Conservation (phyloP, 1,140 invertebrate species). For the Drosophila kohkoa region DNA sequence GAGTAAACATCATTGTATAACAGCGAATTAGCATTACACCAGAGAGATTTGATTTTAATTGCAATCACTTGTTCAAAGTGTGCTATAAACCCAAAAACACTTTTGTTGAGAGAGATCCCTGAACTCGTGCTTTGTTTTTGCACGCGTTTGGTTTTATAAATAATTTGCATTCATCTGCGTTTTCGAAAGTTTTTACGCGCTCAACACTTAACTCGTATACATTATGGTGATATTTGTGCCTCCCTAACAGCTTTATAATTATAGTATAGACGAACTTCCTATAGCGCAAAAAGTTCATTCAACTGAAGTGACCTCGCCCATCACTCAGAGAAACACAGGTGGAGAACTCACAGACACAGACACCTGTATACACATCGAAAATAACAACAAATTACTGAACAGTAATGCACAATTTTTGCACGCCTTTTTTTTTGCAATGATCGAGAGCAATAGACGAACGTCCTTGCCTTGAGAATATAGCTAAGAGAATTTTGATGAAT, state of each 20-base stretch:
- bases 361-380: background rate
- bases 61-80: conserved; percentile 6
- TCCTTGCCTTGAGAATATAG: conserved; percentile 60
- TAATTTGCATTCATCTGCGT: conserved; percentile 2
- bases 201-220: background rate
- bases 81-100: background rate
- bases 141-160: background rate
- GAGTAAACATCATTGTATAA: conserved; percentile 27
- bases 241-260: conserved; percentile 33
- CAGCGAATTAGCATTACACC: background rate
- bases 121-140: background rate
- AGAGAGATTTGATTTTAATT: conserved; percentile 5
- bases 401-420: conserved; percentile 51
- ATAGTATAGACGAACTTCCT: conserved; percentile 49
- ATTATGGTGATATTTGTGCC: background rate
- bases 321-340: conserved; percentile 8
- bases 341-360: conserved; percentile 21
- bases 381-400: conserved; percentile 2
- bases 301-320: conserved; percentile 57
- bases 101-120: too few species aligned
- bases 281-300: conserved; percentile 52
- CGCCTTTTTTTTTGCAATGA: conserved; percentile 29
- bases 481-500: conserved; percentile 15
- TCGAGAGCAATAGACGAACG: conserved; percentile 64
- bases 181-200: background rate